Evolutionary conservation across 2,113 vertebrate genomes (phyloP).

Genomic region (Clarias gariepinus): DNA sequence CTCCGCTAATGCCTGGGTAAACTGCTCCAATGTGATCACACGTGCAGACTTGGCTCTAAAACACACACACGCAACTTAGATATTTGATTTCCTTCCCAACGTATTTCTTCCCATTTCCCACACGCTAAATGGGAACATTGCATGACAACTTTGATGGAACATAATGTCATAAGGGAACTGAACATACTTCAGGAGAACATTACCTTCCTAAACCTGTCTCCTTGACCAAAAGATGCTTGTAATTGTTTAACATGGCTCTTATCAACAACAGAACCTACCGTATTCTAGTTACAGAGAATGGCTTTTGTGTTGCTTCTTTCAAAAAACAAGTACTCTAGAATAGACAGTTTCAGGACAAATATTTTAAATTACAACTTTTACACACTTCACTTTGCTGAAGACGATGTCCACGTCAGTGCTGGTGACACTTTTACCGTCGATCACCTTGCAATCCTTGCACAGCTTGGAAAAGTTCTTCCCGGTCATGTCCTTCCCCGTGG

Average conservation of each 20-base stretch:
- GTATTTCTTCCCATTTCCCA: neutral
- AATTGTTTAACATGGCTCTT: neutral
- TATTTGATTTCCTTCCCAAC: neutral
- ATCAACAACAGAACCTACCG: neutral
- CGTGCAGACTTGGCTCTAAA: constrained; percentile 77
- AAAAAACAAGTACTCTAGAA: neutral
- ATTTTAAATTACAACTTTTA: neutral
- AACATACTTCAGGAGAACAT: neutral
- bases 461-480: constrained; percentile 89
- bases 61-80: constrained; percentile 42
- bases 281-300: neutral
- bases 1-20: constrained; percentile 81
- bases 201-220: neutral
- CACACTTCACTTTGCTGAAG: constrained; percentile 92
- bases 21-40: constrained; percentile 83
- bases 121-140: neutral
- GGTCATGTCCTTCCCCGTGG: constrained; percentile 77
- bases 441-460: constrained; percentile 85
- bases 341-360: neutral
- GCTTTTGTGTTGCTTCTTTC: neutral
- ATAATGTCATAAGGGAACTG: neutral
- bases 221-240: neutral
- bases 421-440: constrained; percentile 80
- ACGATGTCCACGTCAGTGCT: constrained; percentile 83
- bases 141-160: neutral